Evolutionary conservation across 2,797 vertebrate genomes (phyloP).

Genomic region (Dermochelys coriacea): DNA sequence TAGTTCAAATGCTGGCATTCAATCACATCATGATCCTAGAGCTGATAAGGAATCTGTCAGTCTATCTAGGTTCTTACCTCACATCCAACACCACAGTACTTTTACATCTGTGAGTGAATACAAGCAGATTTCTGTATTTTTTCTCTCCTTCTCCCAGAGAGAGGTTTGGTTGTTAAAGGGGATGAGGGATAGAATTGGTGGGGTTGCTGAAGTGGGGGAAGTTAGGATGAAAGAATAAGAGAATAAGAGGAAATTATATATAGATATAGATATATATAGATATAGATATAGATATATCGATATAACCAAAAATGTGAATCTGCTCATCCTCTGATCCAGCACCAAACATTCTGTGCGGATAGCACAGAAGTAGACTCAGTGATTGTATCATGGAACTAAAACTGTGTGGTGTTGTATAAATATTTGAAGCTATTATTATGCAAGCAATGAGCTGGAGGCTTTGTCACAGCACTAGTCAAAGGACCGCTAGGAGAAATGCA

Average conservation of each 20-base stretch:
- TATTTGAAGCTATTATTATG: conserved; percentile 35
- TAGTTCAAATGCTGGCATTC: not conserved
- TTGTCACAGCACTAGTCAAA: conserved; percentile 53
- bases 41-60: accelerated
- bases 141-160: not conserved
- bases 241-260: not conserved
- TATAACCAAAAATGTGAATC: not conserved
- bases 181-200: not conserved
- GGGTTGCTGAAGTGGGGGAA: not conserved
- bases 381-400: not conserved
- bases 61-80: not conserved
- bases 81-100: not conserved
- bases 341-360: not conserved
- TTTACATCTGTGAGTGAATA: not conserved
- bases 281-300: not conserved
- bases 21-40: not conserved
- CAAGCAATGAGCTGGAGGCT: conserved; percentile 28
- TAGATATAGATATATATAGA: not conserved
- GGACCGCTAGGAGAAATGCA: conserved; percentile 40
- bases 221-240: not conserved
- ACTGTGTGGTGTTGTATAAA: conserved; percentile 10
- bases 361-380: not conserved
- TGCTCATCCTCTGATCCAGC: not conserved
- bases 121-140: not conserved
- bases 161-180: not conserved